Percentiles rank a stretch among this genome's conserved stretches.
These are phyloP conservation scores for Actinernus sp. DNA, from an alignment of 92 coral and sea anemone species.

Conservation along the genomic window DNA sequence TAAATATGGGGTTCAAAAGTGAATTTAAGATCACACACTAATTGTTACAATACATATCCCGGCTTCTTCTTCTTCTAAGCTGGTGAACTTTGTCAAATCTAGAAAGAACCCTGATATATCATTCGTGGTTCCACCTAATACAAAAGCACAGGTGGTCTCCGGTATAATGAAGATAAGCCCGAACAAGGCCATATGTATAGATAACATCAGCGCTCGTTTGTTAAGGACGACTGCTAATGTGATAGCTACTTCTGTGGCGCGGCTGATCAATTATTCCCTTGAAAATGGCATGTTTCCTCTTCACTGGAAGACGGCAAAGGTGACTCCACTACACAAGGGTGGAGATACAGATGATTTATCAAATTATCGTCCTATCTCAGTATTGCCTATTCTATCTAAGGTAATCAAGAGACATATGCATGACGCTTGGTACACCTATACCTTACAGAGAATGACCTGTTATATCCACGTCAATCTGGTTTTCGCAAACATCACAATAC, in stretches of 20 bases:
- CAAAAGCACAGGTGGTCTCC: too few relatives aligned
- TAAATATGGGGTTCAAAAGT: too few relatives aligned
- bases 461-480: conserved; percentile 54
- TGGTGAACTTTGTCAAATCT: too few relatives aligned
- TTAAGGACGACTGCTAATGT: conserved; percentile 46
- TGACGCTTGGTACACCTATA: conserved; percentile 19
- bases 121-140: too few relatives aligned
- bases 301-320: conserved; percentile 64
- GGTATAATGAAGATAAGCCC: too few relatives aligned
- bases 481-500: conserved; percentile 44
- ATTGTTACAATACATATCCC: too few relatives aligned
- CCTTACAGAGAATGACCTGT: conserved; percentile 26
- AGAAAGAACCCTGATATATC: too few relatives aligned
- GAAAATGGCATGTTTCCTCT: conserved; percentile 31
- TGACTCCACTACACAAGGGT: conserved; percentile 27
- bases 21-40: too few relatives aligned
- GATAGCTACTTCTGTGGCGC: conserved; percentile 59
- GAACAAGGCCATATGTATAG: too few relatives aligned
- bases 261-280: too few relatives aligned
- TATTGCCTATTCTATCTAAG: conserved; percentile 8
- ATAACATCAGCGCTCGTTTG: too few relatives aligned
- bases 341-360: not conserved
- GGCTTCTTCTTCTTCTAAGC: too few relatives aligned
- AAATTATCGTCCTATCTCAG: conserved; percentile 13
- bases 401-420: conserved; percentile 6